These are phyloP conservation scores for Oncopodura yosiiana DNA, from an alignment of 1,140 invertebrate species.

Conservation along the genomic window DNA sequence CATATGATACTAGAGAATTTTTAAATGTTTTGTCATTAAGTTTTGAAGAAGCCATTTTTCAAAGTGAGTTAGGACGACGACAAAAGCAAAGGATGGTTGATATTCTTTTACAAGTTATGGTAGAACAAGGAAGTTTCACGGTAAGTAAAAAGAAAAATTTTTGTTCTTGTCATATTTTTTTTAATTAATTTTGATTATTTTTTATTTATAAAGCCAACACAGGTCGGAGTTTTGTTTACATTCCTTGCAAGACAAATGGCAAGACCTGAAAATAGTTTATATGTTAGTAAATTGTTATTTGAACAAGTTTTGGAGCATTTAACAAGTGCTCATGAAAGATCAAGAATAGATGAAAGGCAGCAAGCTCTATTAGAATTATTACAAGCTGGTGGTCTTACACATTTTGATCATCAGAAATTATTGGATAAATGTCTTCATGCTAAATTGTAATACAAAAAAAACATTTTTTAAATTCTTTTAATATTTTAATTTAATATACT, in stretches of 20 bases:
- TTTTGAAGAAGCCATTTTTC: conserved; percentile 74
- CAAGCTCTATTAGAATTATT: conserved; percentile 70
- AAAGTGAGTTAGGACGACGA: conserved; percentile 57
- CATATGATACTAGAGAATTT: conserved; percentile 80
- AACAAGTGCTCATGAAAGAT: conserved; percentile 45
- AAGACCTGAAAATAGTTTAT: conserved; percentile 38
- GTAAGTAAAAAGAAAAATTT: conserved; percentile 42
- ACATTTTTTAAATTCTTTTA: conserved; percentile 20
- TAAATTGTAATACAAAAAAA: conserved; percentile 49
- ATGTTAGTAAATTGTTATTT: conserved; percentile 47
- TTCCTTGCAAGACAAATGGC: conserved; percentile 61
- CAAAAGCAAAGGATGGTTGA: conserved; percentile 70
- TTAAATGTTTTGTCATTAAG: conserved; percentile 79
- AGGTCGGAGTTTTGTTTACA: conserved; percentile 60
- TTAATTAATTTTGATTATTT: conserved; percentile 10
- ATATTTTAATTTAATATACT: conserved; percentile 2
- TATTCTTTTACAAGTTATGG: conserved; percentile 66
- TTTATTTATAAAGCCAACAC: conserved; percentile 40
- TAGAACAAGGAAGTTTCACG: conserved; percentile 56
- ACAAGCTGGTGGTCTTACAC: conserved; percentile 53
- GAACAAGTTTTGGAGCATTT: conserved; percentile 47
- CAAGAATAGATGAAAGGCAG: conserved; percentile 60
- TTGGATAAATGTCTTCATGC: conserved; percentile 52
- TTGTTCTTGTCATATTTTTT: neutral
- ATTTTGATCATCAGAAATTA: conserved; percentile 50